A percentile compares a stretch with the other conserved stretches of the same genome.
These are phyloP conservation scores for Alviniconcha strummeri DNA, from an alignment of 2,888 invertebrate species.

Conservation along the genomic window DNA sequence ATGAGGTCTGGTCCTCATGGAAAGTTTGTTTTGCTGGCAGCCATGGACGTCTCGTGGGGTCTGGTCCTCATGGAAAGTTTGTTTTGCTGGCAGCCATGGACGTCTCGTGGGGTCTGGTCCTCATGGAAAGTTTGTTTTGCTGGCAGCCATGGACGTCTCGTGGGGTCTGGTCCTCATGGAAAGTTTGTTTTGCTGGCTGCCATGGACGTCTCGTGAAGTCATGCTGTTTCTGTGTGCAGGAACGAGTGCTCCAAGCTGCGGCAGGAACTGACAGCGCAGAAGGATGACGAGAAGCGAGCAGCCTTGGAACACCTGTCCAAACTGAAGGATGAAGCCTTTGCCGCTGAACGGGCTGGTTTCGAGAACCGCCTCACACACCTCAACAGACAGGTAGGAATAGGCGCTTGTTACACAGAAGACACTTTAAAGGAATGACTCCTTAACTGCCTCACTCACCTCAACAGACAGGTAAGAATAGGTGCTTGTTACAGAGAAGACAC, in stretches of 20 bases:
- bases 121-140: too few relatives aligned
- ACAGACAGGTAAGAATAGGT: slow-evolving; percentile 57
- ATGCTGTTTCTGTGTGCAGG: slow-evolving; percentile 40
- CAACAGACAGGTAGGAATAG: slow-evolving; percentile 59
- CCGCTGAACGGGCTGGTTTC: slow-evolving; percentile 56
- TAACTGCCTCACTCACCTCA: slow-evolving; percentile 59
- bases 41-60: too few relatives aligned
- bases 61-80: too few relatives aligned
- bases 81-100: too few relatives aligned
- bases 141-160: too few relatives aligned
- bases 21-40: too few relatives aligned
- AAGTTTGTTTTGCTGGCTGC: too few relatives aligned
- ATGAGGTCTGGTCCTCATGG: too few relatives aligned
- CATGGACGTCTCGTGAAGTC: too few relatives aligned
- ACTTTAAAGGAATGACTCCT: slow-evolving; percentile 60
- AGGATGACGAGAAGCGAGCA: slow-evolving; percentile 67
- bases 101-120: too few relatives aligned
- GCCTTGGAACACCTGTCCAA: slow-evolving; percentile 63
- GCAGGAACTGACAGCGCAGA: slow-evolving; percentile 63
- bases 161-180: too few relatives aligned
- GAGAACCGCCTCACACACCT: slow-evolving; percentile 63
- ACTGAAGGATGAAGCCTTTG: slow-evolving; percentile 65
- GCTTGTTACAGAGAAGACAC: slow-evolving; percentile 32
- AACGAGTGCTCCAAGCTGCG: slow-evolving; percentile 62
- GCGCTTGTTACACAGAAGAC: not conserved